phyloP scores from a whole-genome alignment of 2,888 invertebrate species.

The Taenaris catops region DNA sequence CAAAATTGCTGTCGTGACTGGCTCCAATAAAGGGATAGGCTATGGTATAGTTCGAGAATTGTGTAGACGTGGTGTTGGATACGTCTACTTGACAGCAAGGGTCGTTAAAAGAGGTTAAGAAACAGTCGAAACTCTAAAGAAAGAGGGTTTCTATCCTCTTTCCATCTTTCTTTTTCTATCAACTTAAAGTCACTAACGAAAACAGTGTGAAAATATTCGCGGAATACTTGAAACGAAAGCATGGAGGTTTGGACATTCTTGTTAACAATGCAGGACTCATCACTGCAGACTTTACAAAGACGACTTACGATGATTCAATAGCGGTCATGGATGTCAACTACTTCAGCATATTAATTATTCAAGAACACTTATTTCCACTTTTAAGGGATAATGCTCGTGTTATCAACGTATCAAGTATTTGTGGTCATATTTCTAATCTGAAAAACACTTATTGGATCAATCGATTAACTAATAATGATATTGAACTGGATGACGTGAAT shows the following conservation, averaged over 20 bases:
- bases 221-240: conserved; percentile 29
- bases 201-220: conserved; percentile 31
- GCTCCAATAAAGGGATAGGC: conserved; percentile 83
- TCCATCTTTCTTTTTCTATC: too few relatives aligned
- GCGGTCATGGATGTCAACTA: conserved; percentile 33
- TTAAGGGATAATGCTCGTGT: conserved; percentile 33
- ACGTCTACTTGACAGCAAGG: conserved; percentile 82
- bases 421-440: conserved; percentile 32
- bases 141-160: conserved; percentile 60
- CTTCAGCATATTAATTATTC: conserved; percentile 28
- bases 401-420: conserved; percentile 31
- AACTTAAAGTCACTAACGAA: conserved; percentile 32
- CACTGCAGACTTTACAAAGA: conserved; percentile 22
- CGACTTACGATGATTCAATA: conserved; percentile 32
- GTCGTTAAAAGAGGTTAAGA: conserved; percentile 69
- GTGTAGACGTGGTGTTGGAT: conserved; percentile 79
- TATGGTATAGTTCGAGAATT: conserved; percentile 80
- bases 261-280: conserved; percentile 37
- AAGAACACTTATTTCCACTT: conserved; percentile 31
- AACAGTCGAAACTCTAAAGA: conserved; percentile 74
- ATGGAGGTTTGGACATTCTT: conserved; percentile 36
- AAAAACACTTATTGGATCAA: conserved; percentile 30
- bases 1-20: conserved; percentile 74
- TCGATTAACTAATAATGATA: conserved; percentile 25
- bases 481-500: conserved; percentile 27